Evolutionary conservation across 1,140 invertebrate genomes (phyloP), one percentile per base, ranked within the genome.

Genomic region (Diorhabda carinulata): DNA sequence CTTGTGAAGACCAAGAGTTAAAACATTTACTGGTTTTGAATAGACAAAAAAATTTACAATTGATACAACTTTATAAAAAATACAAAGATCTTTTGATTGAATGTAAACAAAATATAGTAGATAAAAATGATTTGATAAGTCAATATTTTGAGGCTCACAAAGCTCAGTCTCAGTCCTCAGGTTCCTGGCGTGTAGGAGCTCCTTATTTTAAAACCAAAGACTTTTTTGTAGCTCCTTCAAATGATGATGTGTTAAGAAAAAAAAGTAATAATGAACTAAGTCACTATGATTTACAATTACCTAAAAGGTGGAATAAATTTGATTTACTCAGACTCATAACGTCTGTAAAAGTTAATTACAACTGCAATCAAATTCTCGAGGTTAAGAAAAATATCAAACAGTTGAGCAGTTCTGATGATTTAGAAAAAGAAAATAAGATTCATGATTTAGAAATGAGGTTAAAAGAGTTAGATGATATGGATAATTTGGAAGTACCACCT

Each of bases 171-270:
- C n/a, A 10, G 5, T 59, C 65, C 5, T 43, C 65, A 2, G 57
- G 57, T 6, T n/a, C 58, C 2, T 74, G 73, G 73, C 68, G 73
- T 67, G 52, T 79, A 25, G 80, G 76, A 3, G 74, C 72, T 5
- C 80, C 80, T 8, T 81, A 77, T 75, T 81, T 80, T 70, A 81
- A 81, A 72, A 73, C 74, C 63, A 68, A 63, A 40, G 57, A 74
- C 52, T 67, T 74, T 57, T 80, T 72, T 75, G 67, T 70, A 10
- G 73, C 74, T 59, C 75, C 75, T 3, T 67, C 70, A 43, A 81
- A 80, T 71, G 25, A 47, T 45, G 79, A 81, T 67, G 64, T 70
- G 10, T 40, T 74, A 3, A 42, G 65, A 62, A 79, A 81, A 69
- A 47, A 67, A 59, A 47, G 68, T n/a, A 74, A 70, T 42, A 68